Evolutionary conservation across 2,113 vertebrate species (phyloP), one percentile per base, ranked within the genome.

Genomic region (Ceyx cyanopectus): DNA sequence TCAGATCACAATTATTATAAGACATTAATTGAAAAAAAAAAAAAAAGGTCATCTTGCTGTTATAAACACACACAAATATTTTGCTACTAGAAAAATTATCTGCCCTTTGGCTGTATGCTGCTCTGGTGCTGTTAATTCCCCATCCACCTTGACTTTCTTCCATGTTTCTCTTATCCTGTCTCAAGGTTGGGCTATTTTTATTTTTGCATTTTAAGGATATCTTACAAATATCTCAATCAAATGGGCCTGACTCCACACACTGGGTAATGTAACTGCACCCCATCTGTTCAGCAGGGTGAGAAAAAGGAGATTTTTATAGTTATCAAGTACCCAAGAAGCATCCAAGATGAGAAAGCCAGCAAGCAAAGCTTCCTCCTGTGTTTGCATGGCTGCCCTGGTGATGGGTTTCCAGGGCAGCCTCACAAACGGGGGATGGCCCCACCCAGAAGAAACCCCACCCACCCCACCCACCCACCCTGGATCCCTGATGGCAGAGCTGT

Each of bases 351-450:
- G 37, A 66, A 76, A 46, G 12, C 10, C 72, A 24, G 24, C 3
- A 5, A 29, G 45, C 62, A 79, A 7, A 34, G 48, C 51, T 45
- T 13, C 50, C 6, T 9, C 50, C 34, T 2, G 1, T 0, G 1
- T 12, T 70, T 0, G 2, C 30, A 67, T 56, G 41, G 58, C 41
- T 94, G 54, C 85, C 68, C 12, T 46, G 56, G 92, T 10, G 30
- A 92, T 1, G 2, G 78, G 4, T 14, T 89, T 92, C 87, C 19
- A 43, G 18, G 41, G 14, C 5, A 57, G 34, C 78, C 40, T 94
- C 93, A 96, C 50, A 95, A 83, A 90, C 3, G 10, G 19, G 50
- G 30, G 30, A 29, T n/a, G 29, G n/a, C 27, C 41, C 40, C 63
- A 29, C 37, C 61, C 75, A 9, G 53, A 29, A 51, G 27, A 45